Evolutionary conservation across 2,888 invertebrate genomes (phyloP).

Genomic region (Vannuccia rotundouncinata): DNA sequence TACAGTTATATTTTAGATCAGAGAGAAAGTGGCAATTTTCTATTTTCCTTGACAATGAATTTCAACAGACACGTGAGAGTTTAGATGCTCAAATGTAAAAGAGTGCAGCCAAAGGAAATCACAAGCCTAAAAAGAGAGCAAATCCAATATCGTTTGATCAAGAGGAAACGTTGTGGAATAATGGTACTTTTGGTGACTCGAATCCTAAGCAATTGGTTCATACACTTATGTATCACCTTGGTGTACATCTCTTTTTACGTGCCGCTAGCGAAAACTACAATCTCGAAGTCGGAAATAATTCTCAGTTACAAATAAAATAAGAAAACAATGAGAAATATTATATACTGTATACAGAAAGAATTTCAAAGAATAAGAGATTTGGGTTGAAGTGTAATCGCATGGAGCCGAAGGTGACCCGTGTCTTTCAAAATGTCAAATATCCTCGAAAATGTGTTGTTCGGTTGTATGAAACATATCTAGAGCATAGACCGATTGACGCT

Average conservation of each 20-base stretch:
- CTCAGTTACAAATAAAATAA: not conserved
- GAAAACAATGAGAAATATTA: not conserved
- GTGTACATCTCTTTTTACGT: not conserved
- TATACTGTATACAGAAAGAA: not conserved
- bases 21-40: not conserved
- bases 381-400: not conserved
- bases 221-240: not conserved
- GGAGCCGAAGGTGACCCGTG: not conserved
- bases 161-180: not conserved
- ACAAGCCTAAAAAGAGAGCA: not conserved
- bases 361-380: not conserved
- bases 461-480: not conserved
- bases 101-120: not conserved
- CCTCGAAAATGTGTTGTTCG: not conserved
- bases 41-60: not conserved
- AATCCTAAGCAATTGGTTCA: conserved; percentile 6
- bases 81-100: conserved; percentile 15
- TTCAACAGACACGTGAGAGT: not conserved
- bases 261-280: not conserved
- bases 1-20: conserved; percentile 7
- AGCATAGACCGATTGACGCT: not conserved
- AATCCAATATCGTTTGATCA: not conserved
- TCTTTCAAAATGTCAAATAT: not conserved
- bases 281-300: conserved; percentile 11
- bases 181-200: not conserved